phyloP scores from a whole-genome alignment of 1,140 invertebrate species.

The Mya arenaria region DNA sequence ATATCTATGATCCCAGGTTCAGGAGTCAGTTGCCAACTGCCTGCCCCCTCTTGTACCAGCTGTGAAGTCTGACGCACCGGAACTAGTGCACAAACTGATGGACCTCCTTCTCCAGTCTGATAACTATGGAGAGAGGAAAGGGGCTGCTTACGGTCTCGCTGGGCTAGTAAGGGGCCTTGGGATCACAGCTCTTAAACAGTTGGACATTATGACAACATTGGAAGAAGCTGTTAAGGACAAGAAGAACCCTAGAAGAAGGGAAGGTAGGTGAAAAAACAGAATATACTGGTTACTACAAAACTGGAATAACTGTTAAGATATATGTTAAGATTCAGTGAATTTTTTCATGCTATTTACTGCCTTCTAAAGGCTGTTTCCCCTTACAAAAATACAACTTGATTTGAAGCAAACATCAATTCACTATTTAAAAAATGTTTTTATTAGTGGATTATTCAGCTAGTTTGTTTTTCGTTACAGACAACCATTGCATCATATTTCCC shows the following conservation, averaged over 20 bases:
- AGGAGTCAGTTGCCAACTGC: constrained; percentile 98
- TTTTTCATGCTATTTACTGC: too few relatives aligned
- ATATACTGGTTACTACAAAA: too few relatives aligned
- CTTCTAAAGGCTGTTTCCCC: too few relatives aligned
- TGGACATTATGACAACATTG: constrained; percentile 97
- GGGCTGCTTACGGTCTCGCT: constrained; percentile 81
- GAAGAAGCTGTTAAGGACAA: constrained; percentile 98
- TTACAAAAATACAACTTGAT: too few relatives aligned
- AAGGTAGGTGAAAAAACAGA: constrained; percentile 84
- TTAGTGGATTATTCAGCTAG: too few relatives aligned
- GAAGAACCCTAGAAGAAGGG: constrained; percentile 95
- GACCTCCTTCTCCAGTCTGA: constrained; percentile 94
- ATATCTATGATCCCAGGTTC: constrained; percentile 87
- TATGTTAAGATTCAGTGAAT: not conserved
- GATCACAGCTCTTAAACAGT: constrained; percentile 96
- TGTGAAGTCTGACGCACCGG: constrained; percentile 93
- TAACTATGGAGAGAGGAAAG: constrained; percentile 97
- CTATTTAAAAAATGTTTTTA: too few relatives aligned
- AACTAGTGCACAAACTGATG: constrained; percentile 93
- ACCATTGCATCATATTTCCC: too few relatives aligned
- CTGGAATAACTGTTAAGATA: not conserved
- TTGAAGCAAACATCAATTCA: too few relatives aligned
- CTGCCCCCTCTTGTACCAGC: constrained; percentile 95
- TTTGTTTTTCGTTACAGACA: too few relatives aligned
- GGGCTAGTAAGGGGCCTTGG: constrained; percentile 95